Evolutionary conservation across 2,888 invertebrate genomes (phyloP).

Genomic region (Pachymerium ferrugineum): DNA sequence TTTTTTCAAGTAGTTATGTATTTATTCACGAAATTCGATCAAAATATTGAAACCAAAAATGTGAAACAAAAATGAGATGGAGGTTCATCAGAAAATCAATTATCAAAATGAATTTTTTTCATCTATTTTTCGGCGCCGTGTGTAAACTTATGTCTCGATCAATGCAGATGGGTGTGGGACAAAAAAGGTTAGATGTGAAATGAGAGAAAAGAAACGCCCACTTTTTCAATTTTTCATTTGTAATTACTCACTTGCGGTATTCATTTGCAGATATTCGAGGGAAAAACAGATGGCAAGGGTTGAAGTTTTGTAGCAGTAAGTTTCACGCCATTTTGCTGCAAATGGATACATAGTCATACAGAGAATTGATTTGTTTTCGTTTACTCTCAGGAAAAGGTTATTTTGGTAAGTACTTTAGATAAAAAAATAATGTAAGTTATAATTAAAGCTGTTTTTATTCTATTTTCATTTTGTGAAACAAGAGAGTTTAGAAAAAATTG

Average conservation of each 20-base stretch:
- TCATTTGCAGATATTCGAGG: conserved; percentile 7
- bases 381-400: no score
- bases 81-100: no score
- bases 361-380: no score
- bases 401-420: no score
- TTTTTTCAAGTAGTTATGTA: not conserved
- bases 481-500: no score
- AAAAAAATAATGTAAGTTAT: no score
- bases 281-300: conserved; percentile 7
- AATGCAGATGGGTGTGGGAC: conserved; percentile 15
- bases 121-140: not conserved
- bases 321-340: conserved; percentile 16
- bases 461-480: no score
- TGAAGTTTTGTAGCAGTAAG: not conserved
- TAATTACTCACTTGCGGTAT: conserved; percentile 17
- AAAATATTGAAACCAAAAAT: not conserved
- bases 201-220: conserved; percentile 17
- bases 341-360: no score
- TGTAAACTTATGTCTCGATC: not conserved
- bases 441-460: no score
- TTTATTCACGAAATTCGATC: not conserved
- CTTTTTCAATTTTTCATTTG: conserved; percentile 25
- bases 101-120: conserved; percentile 12
- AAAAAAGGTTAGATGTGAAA: conserved; percentile 17
- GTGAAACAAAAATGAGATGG: no score